Conservation (phyloP, 2,888 invertebrate species). For the Nomada hirtipes region DNA sequence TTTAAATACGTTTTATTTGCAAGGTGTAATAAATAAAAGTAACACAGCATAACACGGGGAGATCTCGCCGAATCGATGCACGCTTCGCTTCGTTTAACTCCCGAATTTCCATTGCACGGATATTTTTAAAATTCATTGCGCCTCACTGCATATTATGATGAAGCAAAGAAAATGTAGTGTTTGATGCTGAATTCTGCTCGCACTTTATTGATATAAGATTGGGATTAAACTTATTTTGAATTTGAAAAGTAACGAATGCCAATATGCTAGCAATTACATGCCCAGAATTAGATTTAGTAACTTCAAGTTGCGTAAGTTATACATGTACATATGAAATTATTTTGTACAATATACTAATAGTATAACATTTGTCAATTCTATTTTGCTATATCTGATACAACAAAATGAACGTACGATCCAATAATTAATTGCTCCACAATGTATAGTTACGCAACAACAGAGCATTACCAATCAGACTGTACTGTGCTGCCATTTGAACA, state of each 20-base stretch:
- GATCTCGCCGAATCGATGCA: neutral
- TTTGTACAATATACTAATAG: too few relatives aligned
- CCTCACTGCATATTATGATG: neutral
- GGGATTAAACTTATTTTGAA: neutral
- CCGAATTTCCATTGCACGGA: too few relatives aligned
- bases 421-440: neutral
- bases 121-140: neutral
- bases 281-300: slow-evolving; percentile 6
- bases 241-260: slow-evolving; percentile 1
- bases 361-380: neutral
- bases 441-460: too few relatives aligned
- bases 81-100: neutral
- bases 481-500: too few relatives aligned
- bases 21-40: slow-evolving; percentile 12
- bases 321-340: neutral
- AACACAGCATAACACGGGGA: neutral
- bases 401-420: neutral
- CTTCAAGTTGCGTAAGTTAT: neutral
- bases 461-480: too few relatives aligned
- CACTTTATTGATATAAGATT: neutral
- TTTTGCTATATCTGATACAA: neutral
- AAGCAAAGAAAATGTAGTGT: too few relatives aligned
- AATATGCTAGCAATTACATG: neutral
- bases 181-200: too few relatives aligned
- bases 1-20: neutral